Base-by-base conservation (phyloP, 2,113 vertebrate genomes). In the Triplophysa tibetana region DNA sequence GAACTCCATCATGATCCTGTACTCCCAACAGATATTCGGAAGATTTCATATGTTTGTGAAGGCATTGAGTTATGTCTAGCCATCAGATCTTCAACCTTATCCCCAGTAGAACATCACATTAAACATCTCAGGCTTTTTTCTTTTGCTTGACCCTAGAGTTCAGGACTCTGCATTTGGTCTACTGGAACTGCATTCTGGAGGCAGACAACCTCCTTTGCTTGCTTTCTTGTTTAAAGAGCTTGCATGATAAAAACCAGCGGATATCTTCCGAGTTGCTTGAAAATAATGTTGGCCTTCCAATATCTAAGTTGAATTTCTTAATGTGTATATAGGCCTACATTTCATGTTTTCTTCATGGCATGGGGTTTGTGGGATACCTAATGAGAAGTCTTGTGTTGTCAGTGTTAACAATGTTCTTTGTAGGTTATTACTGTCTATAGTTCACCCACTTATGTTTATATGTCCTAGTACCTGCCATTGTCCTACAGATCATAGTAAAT, bases 211-310 rank as follows among this genome's bases (percentile, higher is more conserved):
- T 79, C 19, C 52, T 73, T 79, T 24, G 56, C 54, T 56, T 82
- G 75, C 58, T 79, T 81, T 81, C 63, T 79, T 81, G 56, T 54
- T 78, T 65, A 81, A 89, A 80, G 38, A 50, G 81, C 82, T 63
- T 86, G 90, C 90, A 91, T 90, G 88, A 45, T 81, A 83, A 87
- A 86, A 87, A 79, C 58, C 65, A 84, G 77, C 79, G 19, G 16
- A 79, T 84, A 83, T 70, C 62, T 64, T 84, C 33, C 52, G 81
- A 77, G 80, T 72, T 86, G 73, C 81, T 72, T 82, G 33, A 82
- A 48, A 66, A 65, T 63, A 77, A 85, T 56, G 67, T 75, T 85
- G 64, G 80, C 86, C 43, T 84, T 67, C 23, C 54, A 62, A 78
- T 33, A 75, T 83, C 24, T 66, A 75, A n/a, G 23, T 41, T 63